A percentile compares a stretch with the other conserved stretches of the same genome.
Evolutionary conservation across 2,888 invertebrate genomes (phyloP).

Genomic region (Crioceris asparagi): DNA sequence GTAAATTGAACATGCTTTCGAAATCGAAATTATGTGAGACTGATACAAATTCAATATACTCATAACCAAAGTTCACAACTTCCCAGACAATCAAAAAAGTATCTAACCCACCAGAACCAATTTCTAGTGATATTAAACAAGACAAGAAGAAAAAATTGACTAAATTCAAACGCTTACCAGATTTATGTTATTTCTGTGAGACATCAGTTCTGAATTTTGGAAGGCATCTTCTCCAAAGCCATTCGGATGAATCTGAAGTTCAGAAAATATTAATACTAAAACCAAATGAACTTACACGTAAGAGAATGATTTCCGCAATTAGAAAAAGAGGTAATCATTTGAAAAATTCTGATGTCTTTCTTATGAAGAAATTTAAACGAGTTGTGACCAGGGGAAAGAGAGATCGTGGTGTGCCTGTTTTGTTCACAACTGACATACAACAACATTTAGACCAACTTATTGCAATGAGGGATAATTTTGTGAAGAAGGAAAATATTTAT

Average conservation of each 20-base stretch:
- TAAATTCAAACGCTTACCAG: too few species aligned
- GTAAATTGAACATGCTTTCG: too few species aligned
- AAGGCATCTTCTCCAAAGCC: not conserved
- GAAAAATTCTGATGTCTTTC: constrained; percentile 3
- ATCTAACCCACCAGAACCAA: too few species aligned
- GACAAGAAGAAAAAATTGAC: too few species aligned
- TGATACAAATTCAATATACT: too few species aligned
- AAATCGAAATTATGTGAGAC: too few species aligned
- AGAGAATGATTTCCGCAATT: constrained; percentile 5
- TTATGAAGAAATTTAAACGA: constrained; percentile 14
- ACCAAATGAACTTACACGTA: constrained; percentile 5
- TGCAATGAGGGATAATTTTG: constrained; percentile 8
- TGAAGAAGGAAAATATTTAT: too few species aligned
- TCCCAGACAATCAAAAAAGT: too few species aligned
- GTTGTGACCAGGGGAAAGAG: constrained; percentile 19
- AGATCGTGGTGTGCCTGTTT: constrained; percentile 17
- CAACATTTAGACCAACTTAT: constrained; percentile 11
- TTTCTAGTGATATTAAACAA: too few species aligned
- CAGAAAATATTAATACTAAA: constrained; percentile 5
- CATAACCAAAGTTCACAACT: too few species aligned
- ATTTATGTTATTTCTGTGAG: too few species aligned
- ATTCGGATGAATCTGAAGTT: constrained; percentile 4
- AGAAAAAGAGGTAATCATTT: constrained; percentile 8
- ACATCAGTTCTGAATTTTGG: too few species aligned
- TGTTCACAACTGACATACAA: constrained; percentile 18